Evolutionary conservation across 2,113 vertebrate species (phyloP).

Genomic region (Dromaius novaehollandiae): DNA sequence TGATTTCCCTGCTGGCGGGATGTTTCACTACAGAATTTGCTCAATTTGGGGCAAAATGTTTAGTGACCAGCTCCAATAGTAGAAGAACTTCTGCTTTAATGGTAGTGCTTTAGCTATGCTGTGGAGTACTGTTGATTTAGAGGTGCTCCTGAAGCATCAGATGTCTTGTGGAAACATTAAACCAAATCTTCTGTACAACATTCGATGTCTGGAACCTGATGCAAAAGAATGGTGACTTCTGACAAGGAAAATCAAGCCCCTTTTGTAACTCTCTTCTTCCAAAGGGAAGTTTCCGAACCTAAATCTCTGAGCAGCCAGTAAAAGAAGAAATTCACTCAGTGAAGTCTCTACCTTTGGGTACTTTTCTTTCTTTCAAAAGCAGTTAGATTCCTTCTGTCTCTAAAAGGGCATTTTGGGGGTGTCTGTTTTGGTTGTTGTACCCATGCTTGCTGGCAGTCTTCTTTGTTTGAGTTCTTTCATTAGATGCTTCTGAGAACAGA

Average conservation of each 20-base stretch:
- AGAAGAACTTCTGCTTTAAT: not conserved
- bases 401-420: not conserved
- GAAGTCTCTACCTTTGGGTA: not conserved
- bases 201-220: not conserved
- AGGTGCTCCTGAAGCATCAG: not conserved
- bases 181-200: not conserved
- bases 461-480: not conserved
- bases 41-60: not conserved
- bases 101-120: not conserved
- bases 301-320: not conserved
- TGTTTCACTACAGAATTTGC: not conserved
- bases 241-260: not conserved
- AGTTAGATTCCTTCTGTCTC: not conserved
- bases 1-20: not conserved
- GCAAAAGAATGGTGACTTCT: not conserved
- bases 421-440: not conserved
- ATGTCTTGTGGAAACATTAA: not conserved
- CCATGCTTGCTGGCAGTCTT: not conserved
- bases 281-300: not conserved
- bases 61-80: not conserved
- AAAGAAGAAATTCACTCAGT: not conserved
- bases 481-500: not conserved
- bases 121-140: not conserved
- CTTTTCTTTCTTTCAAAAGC: not conserved
- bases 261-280: not conserved